Evolutionary conservation across 2,113 vertebrate genomes (phyloP).

Genomic region (Podocnemis expansa): DNA sequence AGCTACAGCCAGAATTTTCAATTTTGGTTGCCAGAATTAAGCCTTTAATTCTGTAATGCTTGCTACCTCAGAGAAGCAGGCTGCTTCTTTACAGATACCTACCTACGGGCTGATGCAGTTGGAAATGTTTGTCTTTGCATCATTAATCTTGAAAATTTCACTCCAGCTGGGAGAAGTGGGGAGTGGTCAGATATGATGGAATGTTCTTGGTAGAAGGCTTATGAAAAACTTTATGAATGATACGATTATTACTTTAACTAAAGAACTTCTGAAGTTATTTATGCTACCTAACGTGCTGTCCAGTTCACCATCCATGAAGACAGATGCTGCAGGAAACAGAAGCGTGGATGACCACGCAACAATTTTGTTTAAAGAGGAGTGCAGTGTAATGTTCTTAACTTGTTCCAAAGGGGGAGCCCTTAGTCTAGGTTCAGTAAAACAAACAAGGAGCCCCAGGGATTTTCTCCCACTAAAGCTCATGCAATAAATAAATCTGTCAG

Average conservation of each 20-base stretch:
- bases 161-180: background rate
- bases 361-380: rapidly evolving
- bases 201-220: background rate
- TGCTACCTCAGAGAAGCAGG: background rate
- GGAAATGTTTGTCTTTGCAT: background rate
- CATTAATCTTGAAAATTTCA: background rate
- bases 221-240: background rate
- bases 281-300: rapidly evolving
- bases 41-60: background rate
- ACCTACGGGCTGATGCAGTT: background rate
- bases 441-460: too few species aligned
- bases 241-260: rapidly evolving
- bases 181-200: background rate
- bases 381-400: rapidly evolving
- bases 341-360: background rate
- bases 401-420: too few species aligned
- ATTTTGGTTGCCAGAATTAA: background rate
- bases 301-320: background rate
- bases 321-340: background rate
- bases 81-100: background rate
- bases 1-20: background rate
- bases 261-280: background rate
- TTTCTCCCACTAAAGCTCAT: too few species aligned
- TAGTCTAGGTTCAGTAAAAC: too few species aligned
- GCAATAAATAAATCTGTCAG: too few species aligned